A percentile compares a stretch with the other conserved stretches of the same genome.
Evolutionary conservation across 2,888 invertebrate genomes (phyloP).

Genomic region (Emmelina monodactyla): DNA sequence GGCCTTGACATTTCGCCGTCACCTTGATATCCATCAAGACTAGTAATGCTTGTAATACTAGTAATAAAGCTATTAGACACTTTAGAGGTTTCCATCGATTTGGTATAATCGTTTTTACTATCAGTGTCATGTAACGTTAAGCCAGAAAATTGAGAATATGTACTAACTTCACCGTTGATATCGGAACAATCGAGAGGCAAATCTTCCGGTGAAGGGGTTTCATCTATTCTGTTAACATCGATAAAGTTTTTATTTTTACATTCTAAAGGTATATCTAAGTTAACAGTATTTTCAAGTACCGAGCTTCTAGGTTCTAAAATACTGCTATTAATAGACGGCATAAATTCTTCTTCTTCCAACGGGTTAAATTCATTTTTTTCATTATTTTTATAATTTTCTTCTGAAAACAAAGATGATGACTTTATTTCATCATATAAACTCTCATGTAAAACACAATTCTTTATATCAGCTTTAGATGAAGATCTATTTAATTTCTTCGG

Average conservation of each 20-base stretch:
- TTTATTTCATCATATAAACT: neutral
- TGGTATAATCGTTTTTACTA: conserved; percentile 67
- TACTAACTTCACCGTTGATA: conserved; percentile 66
- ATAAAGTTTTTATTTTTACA: conserved; percentile 49
- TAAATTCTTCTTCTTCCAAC: conserved; percentile 66
- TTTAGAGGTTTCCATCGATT: conserved; percentile 70
- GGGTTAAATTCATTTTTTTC: conserved; percentile 22
- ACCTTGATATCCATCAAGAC: conserved; percentile 93
- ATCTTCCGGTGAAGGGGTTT: conserved; percentile 87
- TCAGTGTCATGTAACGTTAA: conserved; percentile 61
- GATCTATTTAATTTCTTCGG: conserved; percentile 12
- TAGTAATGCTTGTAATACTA: conserved; percentile 89
- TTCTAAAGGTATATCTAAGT: conserved; percentile 62
- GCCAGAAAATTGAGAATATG: conserved; percentile 58
- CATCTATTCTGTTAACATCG: conserved; percentile 67
- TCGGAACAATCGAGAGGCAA: conserved; percentile 80
- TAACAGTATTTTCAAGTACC: conserved; percentile 56
- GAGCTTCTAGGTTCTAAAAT: conserved; percentile 68
- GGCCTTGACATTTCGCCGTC: conserved; percentile 90
- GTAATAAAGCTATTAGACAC: conserved; percentile 82
- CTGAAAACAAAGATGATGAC: conserved; percentile 6
- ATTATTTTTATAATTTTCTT: conserved; percentile 15
- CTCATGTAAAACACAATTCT: neutral
- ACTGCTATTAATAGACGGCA: conserved; percentile 68
- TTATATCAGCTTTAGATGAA: neutral